A percentile compares a stretch with the other conserved stretches of the same genome.
Evolutionary conservation across 2,113 vertebrate genomes (phyloP).

Genomic region (Chaetops frenatus): DNA sequence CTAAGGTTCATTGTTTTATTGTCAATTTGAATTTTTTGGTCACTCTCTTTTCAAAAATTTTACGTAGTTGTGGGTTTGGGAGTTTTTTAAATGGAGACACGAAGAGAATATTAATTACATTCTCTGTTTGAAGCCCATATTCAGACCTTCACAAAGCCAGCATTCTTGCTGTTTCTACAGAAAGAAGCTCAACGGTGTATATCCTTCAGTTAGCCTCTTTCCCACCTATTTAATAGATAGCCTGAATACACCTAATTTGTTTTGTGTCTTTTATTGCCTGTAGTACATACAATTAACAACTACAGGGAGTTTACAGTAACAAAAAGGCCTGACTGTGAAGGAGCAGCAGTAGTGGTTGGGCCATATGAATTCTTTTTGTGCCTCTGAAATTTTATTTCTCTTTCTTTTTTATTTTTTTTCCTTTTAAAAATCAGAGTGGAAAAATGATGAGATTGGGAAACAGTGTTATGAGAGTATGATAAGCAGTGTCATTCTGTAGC

Average conservation of each 20-base stretch:
- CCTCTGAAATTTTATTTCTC: background rate
- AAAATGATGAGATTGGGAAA: background rate
- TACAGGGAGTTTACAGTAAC: background rate
- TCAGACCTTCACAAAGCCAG: background rate
- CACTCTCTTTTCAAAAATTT: background rate
- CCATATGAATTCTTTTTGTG: background rate
- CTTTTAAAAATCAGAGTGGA: background rate
- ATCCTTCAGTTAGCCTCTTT: background rate
- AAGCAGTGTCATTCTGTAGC: background rate
- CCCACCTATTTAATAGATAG: background rate
- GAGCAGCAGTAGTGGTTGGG: background rate
- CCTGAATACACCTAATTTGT: background rate
- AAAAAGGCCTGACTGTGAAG: background rate
- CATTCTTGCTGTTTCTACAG: background rate
- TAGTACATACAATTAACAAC: background rate
- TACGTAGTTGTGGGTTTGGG: background rate
- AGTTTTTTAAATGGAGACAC: background rate
- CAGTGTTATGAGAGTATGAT: background rate
- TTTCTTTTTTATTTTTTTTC: background rate
- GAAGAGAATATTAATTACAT: background rate
- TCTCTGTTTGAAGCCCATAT: background rate
- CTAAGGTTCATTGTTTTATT: background rate
- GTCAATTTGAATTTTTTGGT: background rate
- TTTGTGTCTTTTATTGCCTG: background rate
- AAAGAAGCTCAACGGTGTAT: background rate